Conservation (phyloP, 2,113 vertebrate genomes). For the Centropus unirufus region DNA sequence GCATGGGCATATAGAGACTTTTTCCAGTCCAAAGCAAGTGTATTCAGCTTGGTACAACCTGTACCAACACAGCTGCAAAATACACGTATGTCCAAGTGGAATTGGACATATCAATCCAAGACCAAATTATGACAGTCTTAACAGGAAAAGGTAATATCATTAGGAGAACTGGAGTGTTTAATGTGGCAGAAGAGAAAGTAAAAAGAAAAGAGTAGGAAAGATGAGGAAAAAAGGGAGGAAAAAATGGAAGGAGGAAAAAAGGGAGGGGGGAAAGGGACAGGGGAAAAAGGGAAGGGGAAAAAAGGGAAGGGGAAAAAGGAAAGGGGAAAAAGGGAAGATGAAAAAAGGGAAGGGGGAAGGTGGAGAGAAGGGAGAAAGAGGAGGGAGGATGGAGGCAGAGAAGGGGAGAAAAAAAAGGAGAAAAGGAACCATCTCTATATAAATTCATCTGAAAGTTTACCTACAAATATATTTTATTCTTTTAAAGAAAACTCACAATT, state of each 20-base stretch:
- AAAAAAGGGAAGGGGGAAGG: too few species aligned
- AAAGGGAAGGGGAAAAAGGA: too few species aligned
- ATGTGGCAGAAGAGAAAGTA: too few species aligned
- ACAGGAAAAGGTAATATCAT: not conserved
- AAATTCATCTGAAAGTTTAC: not conserved
- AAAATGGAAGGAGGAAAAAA: too few species aligned
- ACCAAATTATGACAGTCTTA: not conserved
- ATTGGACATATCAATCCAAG: not conserved
- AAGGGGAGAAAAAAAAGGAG: too few species aligned
- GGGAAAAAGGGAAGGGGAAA: too few species aligned
- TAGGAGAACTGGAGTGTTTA: not conserved
- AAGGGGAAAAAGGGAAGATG: too few species aligned
- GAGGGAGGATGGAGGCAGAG: too few species aligned
- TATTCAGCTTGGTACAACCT: not conserved
- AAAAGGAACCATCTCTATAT: not conserved
- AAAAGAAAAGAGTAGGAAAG: too few species aligned
- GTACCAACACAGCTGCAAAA: not conserved
- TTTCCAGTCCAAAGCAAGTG: not conserved
- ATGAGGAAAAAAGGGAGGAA: too few species aligned
- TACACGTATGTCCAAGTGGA: not conserved
- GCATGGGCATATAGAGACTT: not conserved
- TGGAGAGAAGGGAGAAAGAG: too few species aligned
- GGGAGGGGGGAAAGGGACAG: too few species aligned
- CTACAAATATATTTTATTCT: not conserved
- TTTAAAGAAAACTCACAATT: not conserved